Evolutionary conservation across 2,888 invertebrate genomes (phyloP), one percentile per base, ranked within the genome.

Genomic region (Catocala nupta): DNA sequence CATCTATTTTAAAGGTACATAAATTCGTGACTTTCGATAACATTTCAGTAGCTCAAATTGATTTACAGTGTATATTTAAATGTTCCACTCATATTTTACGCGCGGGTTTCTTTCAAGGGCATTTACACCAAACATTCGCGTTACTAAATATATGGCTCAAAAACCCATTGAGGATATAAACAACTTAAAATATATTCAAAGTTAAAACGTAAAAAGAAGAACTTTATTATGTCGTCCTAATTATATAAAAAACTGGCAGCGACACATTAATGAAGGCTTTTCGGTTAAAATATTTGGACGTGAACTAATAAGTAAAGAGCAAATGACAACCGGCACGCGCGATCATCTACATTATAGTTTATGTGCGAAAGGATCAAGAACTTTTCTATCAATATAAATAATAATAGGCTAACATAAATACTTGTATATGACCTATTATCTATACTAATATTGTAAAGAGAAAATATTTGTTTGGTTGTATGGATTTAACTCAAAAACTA

Each of bases 251-350:
- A 65, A 58, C 54, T 62, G 55, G 54, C 65, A 59, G 65, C 55
- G 48, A 68, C 9, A 59, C 25, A 57, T 64, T 67, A 66, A 65
- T 66, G 57, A 58, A 62, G 65, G 68, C 63, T 70, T 66, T 70
- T 59, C 67, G 64, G 49, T 25, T 68, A 53, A 77, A 75, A 77
- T 70, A 65, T 71, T 63, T 59, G 59, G 51, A 65, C 63, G 56
- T 70, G 65, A 51, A 67, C 65, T 71, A 75, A 75, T 55, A 73
- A 68, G 72, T 72, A 68, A 68, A 60, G 71, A 68, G 68, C 66
- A 72, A 75, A 72, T 61, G 78, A 68, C 58, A 71, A 53, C 57
- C 59, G 69, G 64, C 73, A 77, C 75, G 75, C 75, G 66, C 62
- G 53, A 64, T 73, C 64, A 68, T 71, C 65, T 42, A 16, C 9